phyloP scores from a whole-genome alignment of 1,140 invertebrate genomes.

The Drosophila quadrilineata region DNA sequence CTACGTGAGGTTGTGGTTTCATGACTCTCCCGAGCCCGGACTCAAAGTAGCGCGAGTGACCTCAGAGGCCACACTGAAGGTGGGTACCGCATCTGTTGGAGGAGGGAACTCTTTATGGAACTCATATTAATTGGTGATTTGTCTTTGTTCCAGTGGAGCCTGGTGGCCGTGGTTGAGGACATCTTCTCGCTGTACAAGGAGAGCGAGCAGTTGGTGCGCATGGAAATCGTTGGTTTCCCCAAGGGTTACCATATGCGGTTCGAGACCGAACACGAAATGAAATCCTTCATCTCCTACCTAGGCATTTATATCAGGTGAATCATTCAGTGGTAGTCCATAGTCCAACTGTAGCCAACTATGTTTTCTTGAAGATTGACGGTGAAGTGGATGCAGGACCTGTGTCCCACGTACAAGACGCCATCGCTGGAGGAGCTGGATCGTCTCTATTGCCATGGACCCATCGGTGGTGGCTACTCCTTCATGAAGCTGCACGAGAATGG shows the following conservation, averaged over 20 bases:
- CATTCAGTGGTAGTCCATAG: not conserved
- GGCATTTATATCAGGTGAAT: conserved; percentile 91
- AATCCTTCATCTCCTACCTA: conserved; percentile 91
- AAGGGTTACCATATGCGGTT: conserved; percentile 71
- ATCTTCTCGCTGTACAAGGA: conserved; percentile 82
- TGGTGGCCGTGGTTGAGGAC: conserved; percentile 91
- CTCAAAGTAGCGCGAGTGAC: conserved; percentile 82
- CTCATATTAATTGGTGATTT: not conserved
- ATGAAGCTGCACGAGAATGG: conserved; percentile 90
- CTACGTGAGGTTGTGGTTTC: conserved; percentile 87
- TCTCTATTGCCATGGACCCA: conserved; percentile 93
- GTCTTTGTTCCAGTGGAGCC: conserved; percentile 85
- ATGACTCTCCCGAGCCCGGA: conserved; percentile 85
- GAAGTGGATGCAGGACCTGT: conserved; percentile 95
- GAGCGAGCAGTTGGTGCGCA: conserved; percentile 39
- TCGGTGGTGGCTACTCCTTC: conserved; percentile 92
- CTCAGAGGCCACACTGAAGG: conserved; percentile 64
- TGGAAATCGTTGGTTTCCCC: conserved; percentile 68
- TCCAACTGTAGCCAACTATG: not conserved
- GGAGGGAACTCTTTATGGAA: not conserved
- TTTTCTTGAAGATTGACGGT: conserved; percentile 85
- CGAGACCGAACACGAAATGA: conserved; percentile 55
- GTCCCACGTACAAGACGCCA: conserved; percentile 89
- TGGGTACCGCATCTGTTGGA: conserved; percentile 13
- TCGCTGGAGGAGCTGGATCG: conserved; percentile 87